These are phyloP conservation scores for Podarcis siculus DNA, from an alignment of 2,797 vertebrate species.

Conservation along the genomic window DNA sequence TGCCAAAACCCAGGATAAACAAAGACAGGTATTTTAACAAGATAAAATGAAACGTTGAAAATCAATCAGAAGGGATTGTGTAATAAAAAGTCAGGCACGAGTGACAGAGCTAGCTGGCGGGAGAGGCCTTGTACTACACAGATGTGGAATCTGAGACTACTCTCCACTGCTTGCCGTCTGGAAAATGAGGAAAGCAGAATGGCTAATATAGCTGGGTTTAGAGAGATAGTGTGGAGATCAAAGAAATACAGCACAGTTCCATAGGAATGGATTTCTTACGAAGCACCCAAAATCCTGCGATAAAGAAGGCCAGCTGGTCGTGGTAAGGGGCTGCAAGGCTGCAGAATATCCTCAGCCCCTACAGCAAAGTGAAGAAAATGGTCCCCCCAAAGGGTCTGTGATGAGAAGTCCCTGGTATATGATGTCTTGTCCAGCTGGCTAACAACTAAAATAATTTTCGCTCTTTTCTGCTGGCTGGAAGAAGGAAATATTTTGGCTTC, in stretches of 20 bases:
- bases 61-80: background rate
- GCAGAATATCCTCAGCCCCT: slow-evolving; percentile 9
- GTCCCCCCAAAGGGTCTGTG: background rate
- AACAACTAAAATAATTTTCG: slow-evolving; percentile 29
- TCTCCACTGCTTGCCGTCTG: background rate
- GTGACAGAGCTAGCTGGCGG: background rate
- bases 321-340: slow-evolving; percentile 6
- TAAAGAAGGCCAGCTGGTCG: background rate
- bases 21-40: background rate
- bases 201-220: background rate
- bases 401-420: slow-evolving; percentile 10
- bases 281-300: fast-evolving
- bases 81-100: background rate
- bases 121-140: fast-evolving
- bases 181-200: background rate
- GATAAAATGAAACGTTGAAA: background rate
- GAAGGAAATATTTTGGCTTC: slow-evolving; percentile 30
- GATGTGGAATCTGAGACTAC: slow-evolving; percentile 25
- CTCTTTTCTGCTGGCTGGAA: slow-evolving; percentile 1
- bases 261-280: slow-evolving; percentile 15
- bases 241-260: background rate
- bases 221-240: slow-evolving; percentile 17
- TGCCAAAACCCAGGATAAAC: slow-evolving; percentile 1
- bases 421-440: slow-evolving; percentile 8
- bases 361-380: background rate